A percentile compares a stretch with the other conserved stretches of the same genome.
Evolutionary conservation across 2,797 vertebrate species (phyloP).

Genomic region (Pseudomugil gertrudae): DNA sequence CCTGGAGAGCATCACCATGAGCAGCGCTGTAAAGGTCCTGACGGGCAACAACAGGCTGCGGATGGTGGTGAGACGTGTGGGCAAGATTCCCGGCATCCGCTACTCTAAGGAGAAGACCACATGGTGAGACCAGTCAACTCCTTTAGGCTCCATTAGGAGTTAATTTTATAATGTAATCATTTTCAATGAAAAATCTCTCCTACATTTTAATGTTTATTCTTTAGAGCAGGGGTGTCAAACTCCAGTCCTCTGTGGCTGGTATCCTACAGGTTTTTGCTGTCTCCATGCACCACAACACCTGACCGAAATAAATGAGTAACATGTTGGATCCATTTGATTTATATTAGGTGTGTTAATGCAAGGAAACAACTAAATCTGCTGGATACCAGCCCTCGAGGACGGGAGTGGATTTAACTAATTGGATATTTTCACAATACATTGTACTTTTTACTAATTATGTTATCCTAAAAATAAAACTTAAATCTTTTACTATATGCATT

Average conservation of each 20-base stretch:
- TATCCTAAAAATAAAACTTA: neutral
- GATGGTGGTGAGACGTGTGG: slow-evolving; percentile 94
- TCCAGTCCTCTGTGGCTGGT: no score
- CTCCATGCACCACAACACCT: no score
- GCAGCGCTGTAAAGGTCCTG: slow-evolving; percentile 93
- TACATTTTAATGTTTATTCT: neutral
- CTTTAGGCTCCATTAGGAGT: neutral
- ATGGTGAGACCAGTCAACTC: slow-evolving; percentile 81
- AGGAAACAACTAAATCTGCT: no score
- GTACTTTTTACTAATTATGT: slow-evolving; percentile 4
- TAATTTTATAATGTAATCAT: neutral
- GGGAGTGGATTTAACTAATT: no score
- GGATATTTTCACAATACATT: neutral
- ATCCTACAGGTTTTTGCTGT: no score
- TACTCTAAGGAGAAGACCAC: slow-evolving; percentile 98
- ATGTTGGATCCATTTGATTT: no score
- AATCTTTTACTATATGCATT: slow-evolving; percentile 14
- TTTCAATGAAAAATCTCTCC: neutral
- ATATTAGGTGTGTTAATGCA: no score
- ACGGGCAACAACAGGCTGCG: slow-evolving; percentile 93
- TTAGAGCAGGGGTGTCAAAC: neutral
- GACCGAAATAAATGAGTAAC: no score
- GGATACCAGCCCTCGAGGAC: no score
- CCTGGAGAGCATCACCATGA: slow-evolving; percentile 97
- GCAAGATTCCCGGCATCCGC: slow-evolving; percentile 95